These are phyloP conservation scores for Microtus ochrogaster DNA, from an alignment of 2,113 vertebrate species.

Conservation along the genomic window DNA sequence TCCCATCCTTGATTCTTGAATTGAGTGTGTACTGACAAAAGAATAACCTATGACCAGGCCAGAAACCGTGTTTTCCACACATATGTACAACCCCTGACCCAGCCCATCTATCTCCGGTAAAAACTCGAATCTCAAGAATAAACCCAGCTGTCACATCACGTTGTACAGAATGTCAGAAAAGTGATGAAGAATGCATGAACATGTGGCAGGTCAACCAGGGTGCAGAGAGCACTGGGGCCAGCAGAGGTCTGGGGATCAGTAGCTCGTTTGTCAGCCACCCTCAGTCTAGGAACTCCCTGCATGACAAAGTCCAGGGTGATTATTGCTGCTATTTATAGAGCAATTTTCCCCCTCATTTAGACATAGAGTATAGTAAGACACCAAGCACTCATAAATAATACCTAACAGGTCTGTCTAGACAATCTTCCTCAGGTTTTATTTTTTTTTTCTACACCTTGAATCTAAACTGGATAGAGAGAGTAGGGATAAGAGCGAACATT, in stretches of 20 bases:
- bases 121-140: constrained; percentile 42
- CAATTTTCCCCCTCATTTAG: constrained; percentile 65
- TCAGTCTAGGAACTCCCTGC: background rate
- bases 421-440: background rate
- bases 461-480: background rate
- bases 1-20: background rate
- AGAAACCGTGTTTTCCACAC: background rate
- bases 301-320: constrained; percentile 17
- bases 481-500: background rate
- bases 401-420: constrained; percentile 45
- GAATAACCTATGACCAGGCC: too few species aligned
- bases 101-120: background rate
- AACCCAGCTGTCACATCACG: background rate
- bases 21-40: background rate
- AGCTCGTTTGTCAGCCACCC: constrained; percentile 15
- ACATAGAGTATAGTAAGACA: constrained; percentile 51
- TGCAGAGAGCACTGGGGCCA: background rate
- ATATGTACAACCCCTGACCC: background rate
- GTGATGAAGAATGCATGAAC: constrained; percentile 29
- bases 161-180: constrained; percentile 31
- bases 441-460: constrained; percentile 24
- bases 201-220: background rate
- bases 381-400: constrained; percentile 56
- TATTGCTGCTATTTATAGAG: constrained; percentile 69
- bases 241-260: background rate